These are phyloP conservation scores for Trichonephila clavata DNA, from an alignment of 1,140 invertebrate species.

Conservation along the genomic window DNA sequence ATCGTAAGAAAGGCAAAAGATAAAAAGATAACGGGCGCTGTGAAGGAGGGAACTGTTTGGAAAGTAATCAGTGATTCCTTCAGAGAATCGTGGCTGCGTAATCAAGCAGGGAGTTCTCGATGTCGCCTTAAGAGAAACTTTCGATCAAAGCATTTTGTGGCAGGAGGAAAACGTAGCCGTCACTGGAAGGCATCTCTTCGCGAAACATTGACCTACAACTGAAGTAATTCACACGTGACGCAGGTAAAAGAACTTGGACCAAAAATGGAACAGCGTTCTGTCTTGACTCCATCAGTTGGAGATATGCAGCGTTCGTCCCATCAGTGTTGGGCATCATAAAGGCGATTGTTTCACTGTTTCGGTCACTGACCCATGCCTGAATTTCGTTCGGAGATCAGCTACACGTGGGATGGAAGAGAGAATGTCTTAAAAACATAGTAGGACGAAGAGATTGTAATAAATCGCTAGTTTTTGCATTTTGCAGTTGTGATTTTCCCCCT, in stretches of 20 bases:
- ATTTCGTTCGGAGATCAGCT: neutral
- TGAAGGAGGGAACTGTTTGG: neutral
- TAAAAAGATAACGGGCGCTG: neutral
- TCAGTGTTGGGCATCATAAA: constrained; percentile 46
- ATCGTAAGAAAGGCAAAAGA: neutral
- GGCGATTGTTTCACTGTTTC: constrained; percentile 45
- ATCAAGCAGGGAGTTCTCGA: constrained; percentile 37
- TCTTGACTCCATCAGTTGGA: constrained; percentile 12
- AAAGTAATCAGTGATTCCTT: constrained; percentile 63
- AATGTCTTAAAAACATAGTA: too few species aligned
- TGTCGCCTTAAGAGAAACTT: constrained; percentile 58
- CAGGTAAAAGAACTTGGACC: constrained; percentile 69
- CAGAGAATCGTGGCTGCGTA: constrained; percentile 25
- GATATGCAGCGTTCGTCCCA: constrained; percentile 16
- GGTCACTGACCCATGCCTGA: constrained; percentile 54
- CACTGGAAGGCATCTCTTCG: neutral
- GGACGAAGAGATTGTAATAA: too few species aligned
- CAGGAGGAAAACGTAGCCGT: constrained; percentile 60
- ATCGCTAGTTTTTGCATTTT: too few species aligned
- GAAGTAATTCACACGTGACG: constrained; percentile 63
- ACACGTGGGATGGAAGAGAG: neutral
- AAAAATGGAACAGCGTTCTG: constrained; percentile 66
- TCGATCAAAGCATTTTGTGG: constrained; percentile 53
- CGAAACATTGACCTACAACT: constrained; percentile 75
- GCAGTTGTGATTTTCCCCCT: too few species aligned